phyloP scores from a whole-genome alignment of 2,113 vertebrate genomes.

The Pachycephala philippinensis region DNA sequence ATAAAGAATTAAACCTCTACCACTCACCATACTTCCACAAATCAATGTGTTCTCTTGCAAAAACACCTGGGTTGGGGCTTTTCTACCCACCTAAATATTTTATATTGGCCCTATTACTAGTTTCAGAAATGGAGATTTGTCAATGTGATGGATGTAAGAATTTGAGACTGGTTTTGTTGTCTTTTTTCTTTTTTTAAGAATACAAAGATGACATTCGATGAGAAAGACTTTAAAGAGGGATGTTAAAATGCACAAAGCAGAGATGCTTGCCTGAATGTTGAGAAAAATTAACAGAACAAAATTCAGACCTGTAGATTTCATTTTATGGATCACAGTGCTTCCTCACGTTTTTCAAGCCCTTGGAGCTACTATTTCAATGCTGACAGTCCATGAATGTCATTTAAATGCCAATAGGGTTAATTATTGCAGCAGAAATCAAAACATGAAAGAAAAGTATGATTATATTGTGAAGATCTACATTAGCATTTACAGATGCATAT shows the following conservation, averaged over 20 bases:
- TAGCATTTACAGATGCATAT: background rate
- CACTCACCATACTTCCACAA: background rate
- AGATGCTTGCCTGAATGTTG: background rate
- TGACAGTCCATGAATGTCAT: background rate
- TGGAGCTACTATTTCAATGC: background rate
- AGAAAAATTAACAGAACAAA: background rate
- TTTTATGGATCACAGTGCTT: background rate
- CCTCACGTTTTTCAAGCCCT: background rate
- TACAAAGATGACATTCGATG: background rate
- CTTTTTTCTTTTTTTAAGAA: background rate
- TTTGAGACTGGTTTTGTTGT: background rate
- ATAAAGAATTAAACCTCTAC: background rate
- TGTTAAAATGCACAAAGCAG: background rate
- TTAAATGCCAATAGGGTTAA: background rate
- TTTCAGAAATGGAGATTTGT: background rate
- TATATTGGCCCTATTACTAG: background rate
- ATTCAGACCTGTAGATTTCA: background rate
- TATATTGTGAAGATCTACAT: background rate
- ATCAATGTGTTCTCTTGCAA: background rate
- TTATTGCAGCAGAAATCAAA: conserved; percentile 18
- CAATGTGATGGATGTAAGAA: background rate
- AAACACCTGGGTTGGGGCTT: background rate
- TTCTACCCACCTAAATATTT: background rate
- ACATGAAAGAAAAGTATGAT: background rate
- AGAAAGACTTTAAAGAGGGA: background rate